Base-by-base conservation (phyloP, 2,888 invertebrate species). In the Reticulitermes lucifugus region DNA sequence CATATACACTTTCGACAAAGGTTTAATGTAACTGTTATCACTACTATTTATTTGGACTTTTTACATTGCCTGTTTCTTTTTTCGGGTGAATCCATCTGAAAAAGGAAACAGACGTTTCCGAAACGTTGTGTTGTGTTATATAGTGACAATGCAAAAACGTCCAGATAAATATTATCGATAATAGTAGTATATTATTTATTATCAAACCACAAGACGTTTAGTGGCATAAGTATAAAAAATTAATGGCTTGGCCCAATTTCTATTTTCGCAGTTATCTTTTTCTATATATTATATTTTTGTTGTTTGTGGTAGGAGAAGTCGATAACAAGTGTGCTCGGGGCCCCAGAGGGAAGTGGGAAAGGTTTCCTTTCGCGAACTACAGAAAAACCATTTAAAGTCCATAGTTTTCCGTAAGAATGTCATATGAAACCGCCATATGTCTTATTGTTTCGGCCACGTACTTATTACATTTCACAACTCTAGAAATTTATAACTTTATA, bases 351-450 rank as follows among this genome's bases (percentile, higher is more conserved):
- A 46, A 46, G 12, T 46, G n/a, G 60, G 60, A 60, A 60, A n/a
- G 60, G 1, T 12, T n/a, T n/a, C 60, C 6, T 60, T 14, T 21
- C 22, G 60, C 21, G 35, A 35, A 35, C 35, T 35, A 4, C 35
- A 35, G 35, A 0, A 35, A 2, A 35, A 35, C 35, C 35, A 35
- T 35, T 35, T 35, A 18, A 60, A 60, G 6, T 75, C 35, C 35
- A 41, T 75, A 43, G 35, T 75, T 75, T 25, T 43, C 75, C 75
- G 21, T 14, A 75, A 75, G 22, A 41, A n/a, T 29, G 22, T 35
- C 75, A 77, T 51, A n/a, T 46, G 77, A 77, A 12, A 77, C 51
- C 21, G 43, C 46, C 46, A 77, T 43, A 77, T 35, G 77, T 77
- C 77, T 43, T 43, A 46, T n/a, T 77, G 77, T n/a, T 35, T 12